Percentiles rank a stretch among this genome's conserved stretches.
Conservation (phyloP, 2,888 invertebrate genomes). For the Spodoptera exigua region DNA sequence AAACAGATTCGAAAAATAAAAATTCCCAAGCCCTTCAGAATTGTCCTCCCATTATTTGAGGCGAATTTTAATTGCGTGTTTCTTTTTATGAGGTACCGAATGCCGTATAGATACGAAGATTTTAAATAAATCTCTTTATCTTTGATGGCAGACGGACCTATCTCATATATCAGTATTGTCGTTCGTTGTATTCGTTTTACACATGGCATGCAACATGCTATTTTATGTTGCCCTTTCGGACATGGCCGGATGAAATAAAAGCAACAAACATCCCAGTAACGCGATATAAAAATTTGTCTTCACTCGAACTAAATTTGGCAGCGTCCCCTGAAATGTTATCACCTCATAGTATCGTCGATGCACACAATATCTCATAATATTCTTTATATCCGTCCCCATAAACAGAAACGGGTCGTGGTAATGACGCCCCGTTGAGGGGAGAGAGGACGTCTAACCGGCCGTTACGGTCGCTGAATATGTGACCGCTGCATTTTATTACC, state of each 20-base stretch:
- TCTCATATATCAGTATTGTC: background rate
- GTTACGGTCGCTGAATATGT: constrained; percentile 87
- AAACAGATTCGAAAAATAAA: constrained; percentile 68
- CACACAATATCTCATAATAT: constrained; percentile 88
- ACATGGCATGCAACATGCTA: constrained; percentile 2
- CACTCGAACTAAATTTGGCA: constrained; percentile 75
- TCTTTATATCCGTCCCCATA: constrained; percentile 88
- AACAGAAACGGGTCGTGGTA: constrained; percentile 87
- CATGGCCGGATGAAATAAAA: constrained; percentile 45
- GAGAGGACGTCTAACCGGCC: constrained; percentile 84
- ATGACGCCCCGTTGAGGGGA: constrained; percentile 84
- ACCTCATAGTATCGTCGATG: constrained; percentile 84
- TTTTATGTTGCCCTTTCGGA: constrained; percentile 36
- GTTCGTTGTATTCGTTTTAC: background rate
- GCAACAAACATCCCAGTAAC: constrained; percentile 54
- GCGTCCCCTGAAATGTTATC: constrained; percentile 80
- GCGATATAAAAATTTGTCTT: constrained; percentile 78
- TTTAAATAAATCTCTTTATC: too few species aligned
- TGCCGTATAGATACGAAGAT: background rate
- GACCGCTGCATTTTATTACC: constrained; percentile 90
- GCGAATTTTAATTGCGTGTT: constrained; percentile 49
- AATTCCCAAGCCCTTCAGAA: constrained; percentile 55
- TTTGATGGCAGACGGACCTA: background rate
- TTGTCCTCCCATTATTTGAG: constrained; percentile 61
- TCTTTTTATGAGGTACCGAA: constrained; percentile 15